Conservation (phyloP, 2,113 vertebrate genomes). For the Arothron firmamentum region DNA sequence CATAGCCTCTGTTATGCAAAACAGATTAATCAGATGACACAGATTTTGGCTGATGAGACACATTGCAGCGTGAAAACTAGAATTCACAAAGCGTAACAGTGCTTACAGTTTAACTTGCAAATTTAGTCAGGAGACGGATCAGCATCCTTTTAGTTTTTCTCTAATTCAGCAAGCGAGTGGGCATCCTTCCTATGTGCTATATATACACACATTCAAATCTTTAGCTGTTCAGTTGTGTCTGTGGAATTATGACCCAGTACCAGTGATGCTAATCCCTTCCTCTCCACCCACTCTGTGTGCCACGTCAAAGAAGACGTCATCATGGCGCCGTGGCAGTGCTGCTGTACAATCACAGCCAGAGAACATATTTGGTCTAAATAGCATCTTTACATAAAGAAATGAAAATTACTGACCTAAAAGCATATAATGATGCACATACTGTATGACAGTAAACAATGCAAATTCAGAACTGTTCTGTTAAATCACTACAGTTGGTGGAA, state of each 20-base stretch:
- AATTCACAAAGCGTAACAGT: constrained; percentile 37
- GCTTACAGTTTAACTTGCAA: constrained; percentile 29
- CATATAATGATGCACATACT: not conserved
- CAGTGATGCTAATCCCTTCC: constrained; percentile 13
- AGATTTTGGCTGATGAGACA: constrained; percentile 50
- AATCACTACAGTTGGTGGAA: too few relatives aligned
- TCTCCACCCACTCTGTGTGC: not conserved
- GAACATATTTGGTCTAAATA: not conserved
- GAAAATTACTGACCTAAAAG: not conserved
- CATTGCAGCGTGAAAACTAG: constrained; percentile 38
- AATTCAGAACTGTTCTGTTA: too few relatives aligned
- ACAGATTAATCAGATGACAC: constrained; percentile 60
- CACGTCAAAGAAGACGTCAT: constrained; percentile 12
- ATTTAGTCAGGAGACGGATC: constrained; percentile 50
- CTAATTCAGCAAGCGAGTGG: constrained; percentile 11
- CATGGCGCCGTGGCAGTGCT: constrained; percentile 2
- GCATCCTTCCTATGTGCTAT: constrained; percentile 9
- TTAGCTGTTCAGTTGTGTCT: not conserved
- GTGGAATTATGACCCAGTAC: constrained; percentile 5
- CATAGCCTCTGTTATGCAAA: constrained; percentile 53
- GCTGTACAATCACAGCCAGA: constrained; percentile 1
- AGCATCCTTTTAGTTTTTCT: constrained; percentile 10
- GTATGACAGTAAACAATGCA: too few relatives aligned
- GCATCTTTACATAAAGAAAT: not conserved
- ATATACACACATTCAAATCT: not conserved